Base-by-base conservation (phyloP, 2,888 invertebrate species). In the Tipula unca region DNA sequence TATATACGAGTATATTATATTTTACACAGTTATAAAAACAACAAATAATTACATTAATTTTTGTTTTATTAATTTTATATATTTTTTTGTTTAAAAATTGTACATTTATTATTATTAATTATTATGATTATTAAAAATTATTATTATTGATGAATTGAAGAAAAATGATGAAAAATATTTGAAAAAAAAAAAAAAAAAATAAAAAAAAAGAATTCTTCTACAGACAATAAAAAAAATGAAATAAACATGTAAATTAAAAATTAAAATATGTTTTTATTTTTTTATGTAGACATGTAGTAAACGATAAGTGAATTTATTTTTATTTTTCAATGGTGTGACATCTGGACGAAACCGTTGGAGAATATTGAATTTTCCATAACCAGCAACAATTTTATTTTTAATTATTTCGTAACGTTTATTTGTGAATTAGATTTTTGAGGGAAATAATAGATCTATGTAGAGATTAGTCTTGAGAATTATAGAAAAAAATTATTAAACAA, bases 221-320 rank as follows among this genome's bases (percentile, higher is more conserved):
- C 39, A 29, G 69, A 86, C 35, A 86, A 87, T 87, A 86, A 86
- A 86, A 86, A 86, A 86, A 87, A 85, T 14, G 85, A 48, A 48
- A 48, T 48, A 69, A 69, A 69, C 20, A 69, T 69, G 25, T 69
- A 69, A 69, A 69, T 69, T 69, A 69, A 69, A 69, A 69, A 69
- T 69, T 69, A 25, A 69, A 69, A 69, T 8, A 69, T 69, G 69
- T 25, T 69, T 69, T 69, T 20, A 8, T 48, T n/a, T 48, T 48
- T 39, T 39, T 2, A 10, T n/a, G 13, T 3, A 48, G 3, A 17
- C 4, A 48, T 48, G 48, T n/a, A 48, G n/a, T n/a, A 14, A 10
- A 42, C 14, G 42, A 17, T 48, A 48, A 17, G 48, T 48, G 48
- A 17, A 48, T 48, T 17, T 48, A 13, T 39, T 39, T 39, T 5